A percentile compares a stretch with the other conserved stretches of the same genome.
Conservation (phyloP, 2,797 vertebrate genomes). For the Rhodeus uyekii region DNA sequence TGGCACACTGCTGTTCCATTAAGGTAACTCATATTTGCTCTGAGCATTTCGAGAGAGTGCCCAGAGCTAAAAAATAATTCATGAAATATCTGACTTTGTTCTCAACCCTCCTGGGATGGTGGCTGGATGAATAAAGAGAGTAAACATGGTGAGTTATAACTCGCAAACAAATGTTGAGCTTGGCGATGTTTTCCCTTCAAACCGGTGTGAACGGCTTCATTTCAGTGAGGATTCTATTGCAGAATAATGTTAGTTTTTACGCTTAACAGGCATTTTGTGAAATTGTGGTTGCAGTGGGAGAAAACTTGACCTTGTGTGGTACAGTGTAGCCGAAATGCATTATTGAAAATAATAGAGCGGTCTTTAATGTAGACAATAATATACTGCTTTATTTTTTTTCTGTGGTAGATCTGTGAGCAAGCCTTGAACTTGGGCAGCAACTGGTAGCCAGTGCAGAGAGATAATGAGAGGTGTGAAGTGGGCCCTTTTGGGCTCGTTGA, state of each 20-base stretch:
- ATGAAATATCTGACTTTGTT: slow-evolving; percentile 46
- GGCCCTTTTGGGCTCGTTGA: too few species aligned
- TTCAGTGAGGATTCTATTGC: background rate
- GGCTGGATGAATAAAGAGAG: slow-evolving; percentile 25
- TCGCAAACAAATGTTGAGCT: background rate
- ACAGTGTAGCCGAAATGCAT: background rate
- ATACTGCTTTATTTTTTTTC: background rate
- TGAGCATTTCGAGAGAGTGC: slow-evolving; percentile 60
- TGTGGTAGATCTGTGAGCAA: too few species aligned
- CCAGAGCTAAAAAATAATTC: slow-evolving; percentile 61
- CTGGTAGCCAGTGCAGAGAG: too few species aligned
- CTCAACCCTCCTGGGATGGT: slow-evolving; percentile 8
- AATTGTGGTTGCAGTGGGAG: background rate
- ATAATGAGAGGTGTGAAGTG: too few species aligned
- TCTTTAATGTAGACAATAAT: background rate
- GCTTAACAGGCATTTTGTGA: background rate
- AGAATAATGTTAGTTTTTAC: background rate
- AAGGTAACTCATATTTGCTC: slow-evolving; percentile 57
- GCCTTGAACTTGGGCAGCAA: too few species aligned
- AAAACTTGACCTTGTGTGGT: background rate
- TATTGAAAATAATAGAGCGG: background rate
- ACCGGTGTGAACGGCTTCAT: background rate
- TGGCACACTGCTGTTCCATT: slow-evolving; percentile 56
- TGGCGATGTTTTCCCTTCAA: background rate
- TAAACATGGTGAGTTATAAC: slow-evolving; percentile 24